Evolutionary conservation across 2,797 vertebrate genomes (phyloP), one percentile per base, ranked within the genome.

Genomic region (Fringilla coelebs): DNA sequence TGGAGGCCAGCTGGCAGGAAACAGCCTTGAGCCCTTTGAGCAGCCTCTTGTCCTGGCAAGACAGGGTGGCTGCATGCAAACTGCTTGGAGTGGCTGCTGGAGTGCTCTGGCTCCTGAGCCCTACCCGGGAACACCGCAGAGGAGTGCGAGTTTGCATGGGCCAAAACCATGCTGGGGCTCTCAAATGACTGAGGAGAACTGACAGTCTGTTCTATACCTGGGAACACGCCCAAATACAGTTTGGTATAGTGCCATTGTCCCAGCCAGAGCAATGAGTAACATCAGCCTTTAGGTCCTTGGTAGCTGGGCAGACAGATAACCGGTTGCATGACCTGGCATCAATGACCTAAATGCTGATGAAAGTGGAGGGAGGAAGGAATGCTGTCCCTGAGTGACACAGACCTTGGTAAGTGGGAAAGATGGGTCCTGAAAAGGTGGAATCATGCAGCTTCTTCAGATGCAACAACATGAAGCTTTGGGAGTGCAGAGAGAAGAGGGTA

Each of bases 261-360:
- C n/a, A 63, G 26, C 16, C 0, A 0, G 45, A 21, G 19, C 1
- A 0, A 7, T 0, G 0, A 45, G 25, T 49, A 19, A 20, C 25
- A 34, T 32, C n/a, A 18, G n/a, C 1, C 0, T 58, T 79, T 66
- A 67, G 34, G 22, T 57, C 19, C 28, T 65, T 31, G 34, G 10
- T 76, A 36, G 46, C 67, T 68, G 43, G 4, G 7, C 18, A 7
- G 54, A 49, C 36, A 66, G 51, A 14, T 36, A 36, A 32, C 26
- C 28, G 32, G 4, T 54, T 74, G 36, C 29, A 22, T 54, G 45
- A 31, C 24, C 25, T 0, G 4, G 34, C 24, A 18, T 63, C 45
- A 63, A 2, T 77, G n/a, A 67, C 38, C 9, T 54, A 34, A 51
- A 43, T 61, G 32, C 18, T 67, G 26, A 15, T 54, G 48, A 67